These are phyloP conservation scores for Ophion costatus DNA, from an alignment of 2,888 invertebrate genomes.

Conservation along the genomic window DNA sequence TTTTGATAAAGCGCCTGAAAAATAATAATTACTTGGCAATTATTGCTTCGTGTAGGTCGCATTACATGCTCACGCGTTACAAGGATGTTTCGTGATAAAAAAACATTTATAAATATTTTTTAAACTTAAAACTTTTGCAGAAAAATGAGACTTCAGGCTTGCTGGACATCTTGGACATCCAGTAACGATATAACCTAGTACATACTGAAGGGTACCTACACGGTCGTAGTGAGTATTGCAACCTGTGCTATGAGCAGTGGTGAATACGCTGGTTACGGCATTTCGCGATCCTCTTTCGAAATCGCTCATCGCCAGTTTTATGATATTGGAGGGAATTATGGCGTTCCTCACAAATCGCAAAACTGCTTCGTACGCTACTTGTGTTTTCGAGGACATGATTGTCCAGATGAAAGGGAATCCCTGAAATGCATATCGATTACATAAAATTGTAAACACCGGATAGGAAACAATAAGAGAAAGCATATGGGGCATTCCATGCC, in stretches of 20 bases:
- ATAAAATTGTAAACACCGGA: too few species aligned
- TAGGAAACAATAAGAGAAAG: too few species aligned
- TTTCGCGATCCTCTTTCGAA: constrained; percentile 44
- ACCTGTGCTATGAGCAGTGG: constrained; percentile 25
- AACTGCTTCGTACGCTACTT: too few species aligned
- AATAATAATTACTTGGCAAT: not conserved
- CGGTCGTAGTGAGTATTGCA: constrained; percentile 42
- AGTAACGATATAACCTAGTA: not conserved
- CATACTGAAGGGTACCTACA: not conserved
- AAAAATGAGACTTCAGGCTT: constrained; percentile 2
- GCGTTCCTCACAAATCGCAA: too few species aligned
- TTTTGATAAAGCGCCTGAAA: constrained; percentile 15
- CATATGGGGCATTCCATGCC: too few species aligned
- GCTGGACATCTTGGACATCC: not conserved
- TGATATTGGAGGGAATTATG: too few species aligned
- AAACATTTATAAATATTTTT: constrained; percentile 6
- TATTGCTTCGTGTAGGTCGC: constrained; percentile 9
- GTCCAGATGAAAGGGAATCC: too few species aligned
- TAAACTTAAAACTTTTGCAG: not conserved
- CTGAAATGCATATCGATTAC: too few species aligned
- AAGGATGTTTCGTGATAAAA: constrained; percentile 21
- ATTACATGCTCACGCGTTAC: not conserved
- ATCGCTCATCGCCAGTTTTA: constrained; percentile 45
- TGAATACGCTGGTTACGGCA: constrained; percentile 22
- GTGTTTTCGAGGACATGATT: too few species aligned